A percentile compares a stretch with the other conserved stretches of the same genome.
Conservation (phyloP, 2,888 invertebrate genomes). For the Dasysyrphus tricinctus region DNA sequence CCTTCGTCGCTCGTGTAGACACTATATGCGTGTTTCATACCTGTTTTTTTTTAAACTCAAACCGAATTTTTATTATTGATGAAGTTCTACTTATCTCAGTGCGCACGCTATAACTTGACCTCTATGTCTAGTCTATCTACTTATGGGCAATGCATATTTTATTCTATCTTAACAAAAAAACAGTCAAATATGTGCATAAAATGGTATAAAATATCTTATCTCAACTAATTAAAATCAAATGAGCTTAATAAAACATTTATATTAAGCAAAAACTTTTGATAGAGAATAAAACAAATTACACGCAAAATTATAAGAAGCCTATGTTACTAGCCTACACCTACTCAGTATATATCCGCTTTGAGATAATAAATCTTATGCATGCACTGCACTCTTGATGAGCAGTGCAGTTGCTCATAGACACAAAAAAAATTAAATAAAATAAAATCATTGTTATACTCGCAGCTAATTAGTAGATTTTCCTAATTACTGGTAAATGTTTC, state of each 20-base stretch:
- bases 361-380: slow-evolving; percentile 37
- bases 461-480: slow-evolving; percentile 45
- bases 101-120: slow-evolving; percentile 46
- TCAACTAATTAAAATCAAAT: slow-evolving; percentile 41
- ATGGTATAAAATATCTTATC: slow-evolving; percentile 32
- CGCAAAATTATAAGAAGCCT: slow-evolving; percentile 15
- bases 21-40: slow-evolving; percentile 21
- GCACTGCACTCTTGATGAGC: slow-evolving; percentile 21
- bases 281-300: not conserved
- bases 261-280: not conserved
- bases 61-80: slow-evolving; percentile 37
- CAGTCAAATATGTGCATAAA: slow-evolving; percentile 19
- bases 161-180: not conserved
- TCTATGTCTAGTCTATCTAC: slow-evolving; percentile 15
- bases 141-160: slow-evolving; percentile 4
- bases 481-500: slow-evolving; percentile 46
- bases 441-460: slow-evolving; percentile 4
- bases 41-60: not conserved
- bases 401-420: not conserved
- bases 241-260: slow-evolving; percentile 28
- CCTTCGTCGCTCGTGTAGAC: slow-evolving; percentile 5
- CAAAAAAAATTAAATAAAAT: not conserved
- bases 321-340: not conserved
- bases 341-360: not conserved
- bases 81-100: slow-evolving; percentile 34